A percentile compares a stretch with the other conserved stretches of the same genome.
Conservation (phyloP, 2,113 vertebrate species). For the Condylura cristata region DNA sequence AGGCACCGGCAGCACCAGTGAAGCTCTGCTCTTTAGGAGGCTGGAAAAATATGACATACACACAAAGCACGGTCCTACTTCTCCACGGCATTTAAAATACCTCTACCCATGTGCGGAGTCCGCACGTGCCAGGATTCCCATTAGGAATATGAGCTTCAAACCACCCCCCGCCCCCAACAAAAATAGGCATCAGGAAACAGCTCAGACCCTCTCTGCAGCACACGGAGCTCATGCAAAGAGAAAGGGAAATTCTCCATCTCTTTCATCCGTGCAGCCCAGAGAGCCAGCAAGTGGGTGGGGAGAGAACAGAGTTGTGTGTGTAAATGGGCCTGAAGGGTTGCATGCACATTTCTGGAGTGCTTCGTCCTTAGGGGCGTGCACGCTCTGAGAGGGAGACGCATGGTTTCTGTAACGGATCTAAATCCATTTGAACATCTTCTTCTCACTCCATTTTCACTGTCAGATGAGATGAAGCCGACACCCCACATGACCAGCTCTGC, state of each 20-base stretch:
- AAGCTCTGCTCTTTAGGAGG: background rate
- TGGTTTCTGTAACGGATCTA: background rate
- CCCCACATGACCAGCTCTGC: rapidly evolving
- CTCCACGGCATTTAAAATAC: background rate
- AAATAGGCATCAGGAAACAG: background rate
- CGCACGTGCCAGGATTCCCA: background rate
- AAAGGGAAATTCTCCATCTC: background rate
- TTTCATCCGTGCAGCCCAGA: background rate
- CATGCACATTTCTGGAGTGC: background rate
- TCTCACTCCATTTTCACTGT: background rate
- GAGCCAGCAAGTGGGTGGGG: background rate
- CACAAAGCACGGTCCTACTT: background rate
- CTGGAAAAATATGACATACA: background rate
- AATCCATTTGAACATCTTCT: background rate
- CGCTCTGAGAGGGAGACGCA: background rate
- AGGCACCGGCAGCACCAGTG: background rate
- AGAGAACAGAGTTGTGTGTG: background rate
- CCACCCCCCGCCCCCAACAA: background rate
- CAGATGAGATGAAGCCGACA: background rate
- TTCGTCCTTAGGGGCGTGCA: background rate
- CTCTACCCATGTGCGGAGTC: background rate
- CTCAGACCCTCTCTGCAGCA: background rate
- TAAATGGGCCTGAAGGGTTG: background rate
- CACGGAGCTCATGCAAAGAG: background rate
- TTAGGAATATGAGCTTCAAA: background rate